Evolutionary conservation across 2,797 vertebrate species (phyloP), one percentile per base, ranked within the genome.

Genomic region (Sarcoramphus papa): DNA sequence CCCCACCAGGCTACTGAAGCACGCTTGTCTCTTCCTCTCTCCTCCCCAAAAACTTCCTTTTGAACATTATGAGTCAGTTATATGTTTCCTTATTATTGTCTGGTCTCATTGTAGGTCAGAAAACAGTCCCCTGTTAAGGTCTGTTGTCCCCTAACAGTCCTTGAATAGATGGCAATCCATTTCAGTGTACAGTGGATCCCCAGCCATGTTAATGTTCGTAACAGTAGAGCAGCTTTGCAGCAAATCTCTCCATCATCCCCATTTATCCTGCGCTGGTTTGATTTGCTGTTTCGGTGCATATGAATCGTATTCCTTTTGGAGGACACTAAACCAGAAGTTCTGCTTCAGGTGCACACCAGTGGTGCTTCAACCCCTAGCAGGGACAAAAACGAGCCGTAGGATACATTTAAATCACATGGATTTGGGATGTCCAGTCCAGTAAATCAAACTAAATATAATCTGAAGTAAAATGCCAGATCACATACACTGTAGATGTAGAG

Each of bases 21-120:
- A 37, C 50, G 51, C 50, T 51, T 81, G 57, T 75, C 69, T 90
- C 47, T 94, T 97, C 82, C 69, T 90, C n/a, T 91, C 76, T 90
- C 88, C 89, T 90, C 64, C 62, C 75, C 74, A 57, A 80, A 94
- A 97, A 59, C 89, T 93, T 96, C 92, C 91, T 97, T 92, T 94
- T 63, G 68, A 75, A 74, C 24, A 79, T 37, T 86, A 80, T 80
- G 78, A 90, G 24, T 88, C 90, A 92, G 75, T 93, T 84, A 82
- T 70, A 51, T 1, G 0, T 86, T 95, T 94, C 92, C 75, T 92
- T 94, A 90, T 84, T 92, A 67, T 90, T 92, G 41, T 78, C 85
- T 91, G 43, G 60, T 90, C 85, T 90, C 72, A 27, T 1, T 53
- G 60, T 25, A 64, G 18, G 13, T 94, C 85, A 88, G 64, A 83